These are phyloP conservation scores for Semicossyphus pulcher DNA, from an alignment of 2,113 vertebrate species.

Conservation along the genomic window DNA sequence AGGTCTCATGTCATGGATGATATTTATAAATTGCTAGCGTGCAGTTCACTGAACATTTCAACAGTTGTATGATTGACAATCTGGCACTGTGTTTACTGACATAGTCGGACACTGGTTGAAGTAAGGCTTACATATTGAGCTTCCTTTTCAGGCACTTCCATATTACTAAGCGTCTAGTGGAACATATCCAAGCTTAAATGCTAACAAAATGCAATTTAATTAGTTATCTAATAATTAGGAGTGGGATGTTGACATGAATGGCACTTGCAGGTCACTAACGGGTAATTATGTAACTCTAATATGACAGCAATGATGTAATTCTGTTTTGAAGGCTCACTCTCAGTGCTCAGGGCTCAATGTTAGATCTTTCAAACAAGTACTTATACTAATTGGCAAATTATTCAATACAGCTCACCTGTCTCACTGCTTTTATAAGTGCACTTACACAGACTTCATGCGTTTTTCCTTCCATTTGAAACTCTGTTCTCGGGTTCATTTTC, in stretches of 20 bases:
- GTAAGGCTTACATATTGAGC: neutral
- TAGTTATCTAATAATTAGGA: neutral
- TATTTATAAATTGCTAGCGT: neutral
- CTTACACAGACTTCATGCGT: no score
- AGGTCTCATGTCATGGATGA: neutral
- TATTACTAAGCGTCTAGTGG: neutral
- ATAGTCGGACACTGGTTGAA: neutral
- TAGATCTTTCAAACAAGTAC: neutral
- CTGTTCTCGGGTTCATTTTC: no score
- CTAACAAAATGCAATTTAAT: neutral
- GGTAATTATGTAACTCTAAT: neutral
- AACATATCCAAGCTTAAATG: neutral
- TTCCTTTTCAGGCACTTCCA: neutral
- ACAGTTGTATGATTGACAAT: neutral
- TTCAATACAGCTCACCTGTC: no score
- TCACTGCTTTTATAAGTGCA: no score
- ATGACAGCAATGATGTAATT: neutral
- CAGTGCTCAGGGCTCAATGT: neutral
- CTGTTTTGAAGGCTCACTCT: conserved; percentile 7
- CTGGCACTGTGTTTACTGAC: neutral
- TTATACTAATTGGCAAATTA: no score
- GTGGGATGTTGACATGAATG: neutral
- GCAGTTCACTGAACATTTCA: neutral
- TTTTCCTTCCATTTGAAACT: no score
- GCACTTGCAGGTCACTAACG: conserved; percentile 16